Base-by-base conservation (phyloP, 1,140 invertebrate genomes). In the Drosophila novamexicana region DNA sequence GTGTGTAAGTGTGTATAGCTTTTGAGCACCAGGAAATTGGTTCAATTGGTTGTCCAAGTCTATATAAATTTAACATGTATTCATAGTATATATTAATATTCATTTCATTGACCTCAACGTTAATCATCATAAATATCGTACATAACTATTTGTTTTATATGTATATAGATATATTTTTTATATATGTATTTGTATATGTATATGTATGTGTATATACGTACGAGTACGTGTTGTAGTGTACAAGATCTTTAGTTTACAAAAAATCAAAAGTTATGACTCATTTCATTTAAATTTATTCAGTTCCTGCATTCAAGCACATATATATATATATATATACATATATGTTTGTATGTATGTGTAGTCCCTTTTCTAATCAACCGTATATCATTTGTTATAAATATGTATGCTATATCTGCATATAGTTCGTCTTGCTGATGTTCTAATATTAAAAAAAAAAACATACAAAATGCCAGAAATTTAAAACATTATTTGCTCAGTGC, bases 241-340 rank as follows among this genome's bases (percentile, higher is more conserved):
- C 58, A 71, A 69, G 71, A 63, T 75, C 47, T 74, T 65, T 71
- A 75, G 66, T 66, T 75, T 47, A 75, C 67, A 66, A 70, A 65
- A 66, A 75, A 75, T 78, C 76, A 75, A 78, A 75, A 75, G 58
- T 75, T 67, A 75, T 78, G 73, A 75, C 73, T 78, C 73, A 75
- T 66, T 75, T 75, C 36, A 58, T 77, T 85, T 76, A 89, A 83
- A 89, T 86, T 86, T 86, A 86, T 83, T 86, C 83, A 86, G 83
- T 86, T 86, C 83, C 83, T 86, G 83, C 83, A 57, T 65, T 77
- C 68, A 54, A 70, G 82, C 83, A 86, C 88, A 77, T 85, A 66
- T 78, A 62, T 72, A 40, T 75, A 34, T 75, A 57, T 68, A 10
- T 34, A 36, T 57, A 52, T 79, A 77, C 81, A 66, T 78, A 62